Base-by-base conservation (phyloP, 2,888 invertebrate species). In the Anthrax anthrax region DNA sequence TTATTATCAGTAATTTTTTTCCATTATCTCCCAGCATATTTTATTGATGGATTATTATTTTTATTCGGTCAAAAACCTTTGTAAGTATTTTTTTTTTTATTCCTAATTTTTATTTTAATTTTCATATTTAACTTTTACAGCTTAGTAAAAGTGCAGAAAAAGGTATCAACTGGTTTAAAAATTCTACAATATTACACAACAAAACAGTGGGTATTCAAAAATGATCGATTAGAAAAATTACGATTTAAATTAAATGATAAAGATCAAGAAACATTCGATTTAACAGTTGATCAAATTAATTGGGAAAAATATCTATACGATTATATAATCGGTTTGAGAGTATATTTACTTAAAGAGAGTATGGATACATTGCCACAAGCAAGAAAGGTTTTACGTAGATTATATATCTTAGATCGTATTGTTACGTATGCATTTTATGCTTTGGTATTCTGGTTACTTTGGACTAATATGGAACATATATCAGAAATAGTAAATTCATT, bases 331-430 rank as follows among this genome's bases (percentile, higher is more conserved):
- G 94, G 92, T 0, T 80, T 85, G n/a, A 75, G 92, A 16, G 78
- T 81, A 54, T 92, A 77, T 62, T 83, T 87, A 58, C 71, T 90
- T 47, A 88, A 89, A 52, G 94, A 95, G 56, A 82, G 83, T 56
- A 79, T 81, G 0, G 73, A 78, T 12, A 83, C 83, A 0, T 59
- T 91, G 18, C 85, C 88, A 0, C 73, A 78, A 39, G 85, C 88
- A 0, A 71, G 72, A 55, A 57, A 53, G 29, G 48, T 63, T 1
- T 49, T 65, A 6, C 58, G 57, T 0, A 58, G 62, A 47, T 61
- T 77, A 17, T 77, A 73, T 57, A 70, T 72, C 52, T 53, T 76
- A 48, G 76, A 77, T 59, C 67, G 63, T 52, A 50, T 60, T 13
- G 56, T 58, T n/a, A 61, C 60, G 29, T 49, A 59, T 19, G 16